phyloP scores from a whole-genome alignment of 2,888 invertebrate species.

The Masnerella sp. region DNA sequence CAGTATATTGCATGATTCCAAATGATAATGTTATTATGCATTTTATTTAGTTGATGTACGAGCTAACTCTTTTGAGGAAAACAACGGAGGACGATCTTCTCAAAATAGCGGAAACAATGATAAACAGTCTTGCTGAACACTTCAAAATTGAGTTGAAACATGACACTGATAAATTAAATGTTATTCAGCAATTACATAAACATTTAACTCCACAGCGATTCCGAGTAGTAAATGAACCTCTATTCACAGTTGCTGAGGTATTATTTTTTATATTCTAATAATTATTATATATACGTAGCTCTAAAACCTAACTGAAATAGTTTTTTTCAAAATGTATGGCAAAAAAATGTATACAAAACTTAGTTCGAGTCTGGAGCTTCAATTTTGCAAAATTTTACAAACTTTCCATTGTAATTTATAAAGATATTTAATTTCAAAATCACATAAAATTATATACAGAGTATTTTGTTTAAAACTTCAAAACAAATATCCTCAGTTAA shows the following conservation, averaged over 20 bases:
- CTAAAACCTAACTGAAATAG: no score
- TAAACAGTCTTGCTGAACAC: background rate
- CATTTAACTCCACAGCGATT: background rate
- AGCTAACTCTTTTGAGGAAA: slow-evolving; percentile 4
- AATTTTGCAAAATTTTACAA: background rate
- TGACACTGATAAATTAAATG: background rate
- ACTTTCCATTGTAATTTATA: no score
- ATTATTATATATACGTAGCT: no score
- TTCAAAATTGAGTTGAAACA: background rate
- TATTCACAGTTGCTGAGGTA: background rate
- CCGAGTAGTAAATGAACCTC: background rate
- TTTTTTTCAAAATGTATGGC: no score
- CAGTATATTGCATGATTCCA: background rate
- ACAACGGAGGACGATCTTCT: background rate
- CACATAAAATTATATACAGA: no score
- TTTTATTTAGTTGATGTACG: background rate
- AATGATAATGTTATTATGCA: background rate
- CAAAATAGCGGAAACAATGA: background rate
- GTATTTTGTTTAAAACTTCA: no score
- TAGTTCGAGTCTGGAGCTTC: background rate
- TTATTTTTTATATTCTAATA: no score
- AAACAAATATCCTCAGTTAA: no score
- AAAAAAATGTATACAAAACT: no score
- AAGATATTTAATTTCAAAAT: no score
- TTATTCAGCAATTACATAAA: slow-evolving; percentile 1